Conservation (phyloP, 1,140 invertebrate species). For the Drosophila ananassae region DNA sequence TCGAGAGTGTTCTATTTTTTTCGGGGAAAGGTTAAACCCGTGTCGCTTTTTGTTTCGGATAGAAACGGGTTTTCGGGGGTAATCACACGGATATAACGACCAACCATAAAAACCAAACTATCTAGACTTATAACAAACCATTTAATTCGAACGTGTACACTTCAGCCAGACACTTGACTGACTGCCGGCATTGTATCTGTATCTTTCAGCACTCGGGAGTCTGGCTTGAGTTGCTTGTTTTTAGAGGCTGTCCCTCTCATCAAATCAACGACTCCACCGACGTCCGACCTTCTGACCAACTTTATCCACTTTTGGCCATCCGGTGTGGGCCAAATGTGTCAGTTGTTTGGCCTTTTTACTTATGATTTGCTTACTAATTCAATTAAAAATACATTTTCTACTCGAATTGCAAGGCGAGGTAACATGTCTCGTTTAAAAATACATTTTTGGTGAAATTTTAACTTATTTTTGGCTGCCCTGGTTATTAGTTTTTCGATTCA, state of each 20-base stretch:
- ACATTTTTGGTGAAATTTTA: slow-evolving; percentile 22
- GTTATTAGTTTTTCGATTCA: not conserved
- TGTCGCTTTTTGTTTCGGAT: slow-evolving; percentile 18
- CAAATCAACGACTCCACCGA: slow-evolving; percentile 58
- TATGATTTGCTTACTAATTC: slow-evolving; percentile 56
- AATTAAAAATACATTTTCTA: slow-evolving; percentile 56
- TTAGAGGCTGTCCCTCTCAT: slow-evolving; percentile 64
- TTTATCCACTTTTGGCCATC: slow-evolving; percentile 35
- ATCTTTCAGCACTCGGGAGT: slow-evolving; percentile 4
- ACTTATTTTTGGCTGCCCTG: slow-evolving; percentile 7
- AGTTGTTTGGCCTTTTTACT: slow-evolving; percentile 63
- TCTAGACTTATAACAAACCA: slow-evolving; percentile 41
- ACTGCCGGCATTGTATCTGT: slow-evolving; percentile 9
- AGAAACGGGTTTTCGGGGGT: slow-evolving; percentile 31
- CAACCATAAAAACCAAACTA: slow-evolving; percentile 38
- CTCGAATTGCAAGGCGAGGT: not conserved
- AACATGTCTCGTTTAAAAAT: slow-evolving; percentile 13
- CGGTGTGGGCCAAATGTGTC: slow-evolving; percentile 56
- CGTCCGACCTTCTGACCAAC: slow-evolving; percentile 59
- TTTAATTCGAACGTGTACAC: slow-evolving; percentile 54
- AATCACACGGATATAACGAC: slow-evolving; percentile 20
- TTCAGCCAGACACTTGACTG: slow-evolving; percentile 9
- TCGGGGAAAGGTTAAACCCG: slow-evolving; percentile 38
- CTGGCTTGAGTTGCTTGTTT: slow-evolving; percentile 26
- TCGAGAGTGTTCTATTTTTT: slow-evolving; percentile 52